phyloP scores from a whole-genome alignment of 1,140 invertebrate species.

The Ganaspis sp. region DNA sequence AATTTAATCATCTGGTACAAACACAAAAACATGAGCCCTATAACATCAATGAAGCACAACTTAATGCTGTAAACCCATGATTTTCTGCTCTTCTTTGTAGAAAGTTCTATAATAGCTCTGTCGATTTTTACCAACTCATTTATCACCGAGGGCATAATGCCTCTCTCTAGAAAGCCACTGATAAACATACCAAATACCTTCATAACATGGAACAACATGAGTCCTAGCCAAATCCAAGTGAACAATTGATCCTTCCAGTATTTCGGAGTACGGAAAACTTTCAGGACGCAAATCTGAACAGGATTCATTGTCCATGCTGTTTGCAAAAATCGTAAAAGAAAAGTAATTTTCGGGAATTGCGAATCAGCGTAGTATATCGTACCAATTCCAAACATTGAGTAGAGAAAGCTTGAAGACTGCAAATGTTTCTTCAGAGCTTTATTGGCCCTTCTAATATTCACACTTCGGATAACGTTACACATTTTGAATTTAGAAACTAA shows the following conservation, averaged over 20 bases:
- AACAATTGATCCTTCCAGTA: background rate
- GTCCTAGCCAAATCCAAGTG: background rate
- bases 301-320: background rate
- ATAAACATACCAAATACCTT: constrained; percentile 7
- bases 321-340: background rate
- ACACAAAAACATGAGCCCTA: background rate
- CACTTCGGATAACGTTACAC: background rate
- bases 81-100: background rate
- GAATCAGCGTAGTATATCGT: background rate
- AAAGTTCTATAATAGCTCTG: background rate
- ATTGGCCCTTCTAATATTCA: background rate
- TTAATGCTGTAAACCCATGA: background rate
- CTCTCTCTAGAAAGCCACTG: background rate
- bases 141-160: background rate
- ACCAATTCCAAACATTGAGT: background rate
- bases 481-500: too few species aligned
- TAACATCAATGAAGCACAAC: background rate
- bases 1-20: background rate
- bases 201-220: background rate
- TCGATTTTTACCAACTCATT: background rate
- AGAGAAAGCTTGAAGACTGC: background rate
- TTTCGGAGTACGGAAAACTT: background rate
- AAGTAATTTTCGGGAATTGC: background rate
- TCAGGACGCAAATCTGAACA: background rate
- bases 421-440: background rate